These are phyloP conservation scores for Galagoides demidoff DNA, from an alignment of 2,797 vertebrate genomes.

Conservation along the genomic window DNA sequence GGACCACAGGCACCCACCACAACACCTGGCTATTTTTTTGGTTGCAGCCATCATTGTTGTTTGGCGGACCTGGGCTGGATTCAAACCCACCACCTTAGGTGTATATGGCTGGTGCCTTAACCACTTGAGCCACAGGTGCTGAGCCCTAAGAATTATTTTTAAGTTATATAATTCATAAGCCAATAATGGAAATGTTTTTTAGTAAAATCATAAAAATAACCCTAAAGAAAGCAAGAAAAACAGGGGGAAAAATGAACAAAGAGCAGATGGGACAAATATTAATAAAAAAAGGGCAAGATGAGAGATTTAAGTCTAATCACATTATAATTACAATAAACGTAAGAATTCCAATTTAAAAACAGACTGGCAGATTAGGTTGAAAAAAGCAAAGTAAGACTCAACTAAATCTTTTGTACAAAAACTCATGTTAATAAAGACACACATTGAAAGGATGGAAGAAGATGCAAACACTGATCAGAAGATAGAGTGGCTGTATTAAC, in stretches of 20 bases:
- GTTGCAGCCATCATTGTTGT: too few relatives aligned
- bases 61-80: too few relatives aligned
- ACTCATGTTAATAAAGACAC: not conserved
- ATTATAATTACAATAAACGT: not conserved
- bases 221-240: not conserved
- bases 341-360: not conserved
- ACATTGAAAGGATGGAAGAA: not conserved
- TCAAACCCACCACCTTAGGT: too few relatives aligned
- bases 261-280: not conserved
- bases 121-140: too few relatives aligned
- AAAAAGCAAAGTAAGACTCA: not conserved
- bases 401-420: not conserved
- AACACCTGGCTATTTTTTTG: too few relatives aligned
- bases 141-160: not conserved
- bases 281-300: not conserved
- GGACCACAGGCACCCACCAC: too few relatives aligned
- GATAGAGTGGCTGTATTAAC: not conserved
- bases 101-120: too few relatives aligned
- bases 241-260: not conserved
- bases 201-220: not conserved
- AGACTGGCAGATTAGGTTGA: not conserved
- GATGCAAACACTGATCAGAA: not conserved
- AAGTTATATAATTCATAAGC: not conserved
- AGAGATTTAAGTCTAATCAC: not conserved
- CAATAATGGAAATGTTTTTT: not conserved